Conservation (phyloP, 2,797 vertebrate genomes). For the Balearica regulorum region DNA sequence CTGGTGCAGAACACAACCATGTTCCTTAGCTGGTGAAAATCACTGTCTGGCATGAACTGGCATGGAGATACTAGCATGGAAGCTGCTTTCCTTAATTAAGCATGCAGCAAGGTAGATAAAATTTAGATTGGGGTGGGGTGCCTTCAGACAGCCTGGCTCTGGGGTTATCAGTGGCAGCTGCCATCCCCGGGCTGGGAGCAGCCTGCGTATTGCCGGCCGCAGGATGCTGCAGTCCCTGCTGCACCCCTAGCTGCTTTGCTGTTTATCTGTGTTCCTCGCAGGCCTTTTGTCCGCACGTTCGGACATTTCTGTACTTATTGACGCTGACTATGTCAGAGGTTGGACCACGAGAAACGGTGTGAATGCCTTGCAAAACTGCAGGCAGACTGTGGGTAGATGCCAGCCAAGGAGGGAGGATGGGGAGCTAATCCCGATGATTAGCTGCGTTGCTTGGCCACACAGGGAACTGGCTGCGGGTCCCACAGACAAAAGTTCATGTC, state of each 20-base stretch:
- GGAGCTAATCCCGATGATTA: background rate
- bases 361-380: background rate
- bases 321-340: background rate
- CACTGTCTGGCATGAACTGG: accelerated
- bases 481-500: background rate
- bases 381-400: background rate
- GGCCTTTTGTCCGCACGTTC: background rate
- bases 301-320: background rate
- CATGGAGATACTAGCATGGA: accelerated
- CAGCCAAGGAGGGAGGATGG: background rate
- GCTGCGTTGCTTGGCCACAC: background rate
- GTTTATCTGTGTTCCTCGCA: background rate
- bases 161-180: background rate
- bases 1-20: background rate
- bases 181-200: background rate
- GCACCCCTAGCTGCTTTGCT: background rate
- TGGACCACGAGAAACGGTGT: background rate
- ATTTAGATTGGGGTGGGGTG: background rate
- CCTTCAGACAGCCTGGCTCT: background rate
- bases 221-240: background rate
- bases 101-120: background rate
- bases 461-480: background rate
- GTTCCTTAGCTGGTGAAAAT: background rate
- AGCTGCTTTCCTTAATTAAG: background rate
- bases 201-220: accelerated